A percentile compares a stretch with the other conserved stretches of the same genome.
Conservation (phyloP, 2,113 vertebrate genomes). For the Ammodramus savannarum region DNA sequence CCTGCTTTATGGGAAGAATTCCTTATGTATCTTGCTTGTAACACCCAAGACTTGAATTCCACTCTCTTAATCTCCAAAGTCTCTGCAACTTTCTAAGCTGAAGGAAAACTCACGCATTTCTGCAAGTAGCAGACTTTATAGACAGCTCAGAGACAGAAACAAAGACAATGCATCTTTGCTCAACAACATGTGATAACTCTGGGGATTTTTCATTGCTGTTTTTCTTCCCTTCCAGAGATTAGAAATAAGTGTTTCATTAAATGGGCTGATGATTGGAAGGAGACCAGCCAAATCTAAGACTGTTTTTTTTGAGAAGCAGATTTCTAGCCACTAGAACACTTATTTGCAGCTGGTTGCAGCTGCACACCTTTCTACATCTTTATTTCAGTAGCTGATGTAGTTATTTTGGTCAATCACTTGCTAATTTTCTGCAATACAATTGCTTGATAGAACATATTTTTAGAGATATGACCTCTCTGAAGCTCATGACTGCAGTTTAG, state of each 20-base stretch:
- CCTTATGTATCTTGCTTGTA: neutral
- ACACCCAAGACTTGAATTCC: neutral
- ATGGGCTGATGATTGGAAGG: neutral
- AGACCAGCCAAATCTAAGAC: neutral
- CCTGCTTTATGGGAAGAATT: neutral
- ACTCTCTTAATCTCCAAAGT: neutral
- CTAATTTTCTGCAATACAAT: neutral
- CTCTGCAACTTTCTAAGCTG: neutral
- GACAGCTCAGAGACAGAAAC: neutral
- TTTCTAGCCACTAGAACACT: neutral
- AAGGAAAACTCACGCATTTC: neutral
- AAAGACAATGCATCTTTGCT: neutral
- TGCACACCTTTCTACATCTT: neutral
- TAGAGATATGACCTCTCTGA: slow-evolving; percentile 36
- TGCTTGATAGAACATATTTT: neutral
- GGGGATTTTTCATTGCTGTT: neutral
- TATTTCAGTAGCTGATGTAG: neutral
- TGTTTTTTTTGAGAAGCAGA: neutral
- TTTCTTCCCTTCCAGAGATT: neutral
- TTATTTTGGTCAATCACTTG: slow-evolving; percentile 15
- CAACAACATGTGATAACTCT: neutral
- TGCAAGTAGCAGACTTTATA: neutral
- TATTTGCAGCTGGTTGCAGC: neutral
- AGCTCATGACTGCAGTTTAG: slow-evolving; percentile 33
- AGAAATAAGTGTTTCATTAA: neutral